Evolutionary conservation across 1,140 invertebrate species (phyloP).

Genomic region (Dufourea novaeangliae): DNA sequence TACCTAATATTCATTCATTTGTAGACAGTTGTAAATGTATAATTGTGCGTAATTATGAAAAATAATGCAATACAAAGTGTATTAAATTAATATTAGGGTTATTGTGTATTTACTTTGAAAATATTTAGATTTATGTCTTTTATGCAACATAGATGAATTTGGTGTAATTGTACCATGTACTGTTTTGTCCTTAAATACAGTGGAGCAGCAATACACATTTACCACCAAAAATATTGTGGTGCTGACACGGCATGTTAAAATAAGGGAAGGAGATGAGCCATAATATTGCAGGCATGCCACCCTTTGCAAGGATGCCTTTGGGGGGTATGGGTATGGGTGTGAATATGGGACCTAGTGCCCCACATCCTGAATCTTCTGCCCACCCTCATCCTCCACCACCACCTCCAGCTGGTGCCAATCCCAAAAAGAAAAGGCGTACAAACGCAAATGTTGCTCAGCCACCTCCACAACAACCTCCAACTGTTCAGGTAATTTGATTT

Average conservation of each 20-base stretch:
- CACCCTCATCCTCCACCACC: constrained; percentile 80
- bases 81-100: constrained; percentile 26
- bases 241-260: constrained; percentile 78
- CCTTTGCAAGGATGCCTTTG: constrained; percentile 81
- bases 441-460: constrained; percentile 80
- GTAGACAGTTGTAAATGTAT: background rate
- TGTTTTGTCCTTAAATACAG: constrained; percentile 17
- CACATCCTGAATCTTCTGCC: constrained; percentile 82
- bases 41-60: background rate
- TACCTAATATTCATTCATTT: background rate
- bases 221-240: constrained; percentile 57
- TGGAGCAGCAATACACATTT: constrained; percentile 47
- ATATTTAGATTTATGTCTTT: too few species aligned
- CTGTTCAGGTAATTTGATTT: constrained; percentile 75
- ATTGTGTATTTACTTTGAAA: background rate
- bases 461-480: constrained; percentile 81
- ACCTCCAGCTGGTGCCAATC: constrained; percentile 82
- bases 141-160: background rate
- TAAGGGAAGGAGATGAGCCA: constrained; percentile 80
- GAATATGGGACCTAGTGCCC: constrained; percentile 77
- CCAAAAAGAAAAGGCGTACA: constrained; percentile 85
- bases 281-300: constrained; percentile 83
- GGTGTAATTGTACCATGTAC: too few species aligned
- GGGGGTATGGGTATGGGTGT: constrained; percentile 82
- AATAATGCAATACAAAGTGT: background rate